These are phyloP conservation scores for Papilio elwesi DNA, from an alignment of 2,888 invertebrate species.

Conservation along the genomic window DNA sequence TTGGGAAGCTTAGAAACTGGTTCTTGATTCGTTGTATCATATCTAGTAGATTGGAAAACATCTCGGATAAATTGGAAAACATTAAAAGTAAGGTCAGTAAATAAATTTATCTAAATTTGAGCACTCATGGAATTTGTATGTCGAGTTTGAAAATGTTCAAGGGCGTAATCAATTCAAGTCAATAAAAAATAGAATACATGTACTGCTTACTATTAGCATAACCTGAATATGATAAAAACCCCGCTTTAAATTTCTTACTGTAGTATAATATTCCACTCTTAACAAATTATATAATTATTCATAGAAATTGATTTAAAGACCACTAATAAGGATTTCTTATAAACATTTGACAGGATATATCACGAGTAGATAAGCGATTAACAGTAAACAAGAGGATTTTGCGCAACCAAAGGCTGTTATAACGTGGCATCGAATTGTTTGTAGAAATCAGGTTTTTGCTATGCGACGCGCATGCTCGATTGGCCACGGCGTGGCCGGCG, in stretches of 20 bases:
- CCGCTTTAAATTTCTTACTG: background rate
- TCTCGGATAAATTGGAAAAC: background rate
- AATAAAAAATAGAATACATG: background rate
- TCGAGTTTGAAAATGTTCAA: background rate
- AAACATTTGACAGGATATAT: conserved; percentile 46
- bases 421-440: conserved; percentile 54
- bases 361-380: conserved; percentile 36
- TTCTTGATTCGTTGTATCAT: background rate
- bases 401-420: conserved; percentile 44
- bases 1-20: conserved; percentile 10
- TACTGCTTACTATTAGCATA: background rate
- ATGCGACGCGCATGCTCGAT: conserved; percentile 58
- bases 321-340: conserved; percentile 38
- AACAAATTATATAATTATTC: conserved; percentile 10
- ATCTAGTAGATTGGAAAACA: conserved; percentile 20
- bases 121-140: background rate
- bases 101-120: too few species aligned
- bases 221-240: conserved; percentile 1
- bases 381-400: conserved; percentile 34
- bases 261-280: background rate
- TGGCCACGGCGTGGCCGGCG: conserved; percentile 60
- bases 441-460: conserved; percentile 64
- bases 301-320: conserved; percentile 12
- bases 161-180: background rate
- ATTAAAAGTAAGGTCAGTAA: too few species aligned